These are phyloP conservation scores for Lycopodina hypogea DNA, from an alignment of 37 sponge, comb jelly and placozoan species.

Conservation along the genomic window DNA sequence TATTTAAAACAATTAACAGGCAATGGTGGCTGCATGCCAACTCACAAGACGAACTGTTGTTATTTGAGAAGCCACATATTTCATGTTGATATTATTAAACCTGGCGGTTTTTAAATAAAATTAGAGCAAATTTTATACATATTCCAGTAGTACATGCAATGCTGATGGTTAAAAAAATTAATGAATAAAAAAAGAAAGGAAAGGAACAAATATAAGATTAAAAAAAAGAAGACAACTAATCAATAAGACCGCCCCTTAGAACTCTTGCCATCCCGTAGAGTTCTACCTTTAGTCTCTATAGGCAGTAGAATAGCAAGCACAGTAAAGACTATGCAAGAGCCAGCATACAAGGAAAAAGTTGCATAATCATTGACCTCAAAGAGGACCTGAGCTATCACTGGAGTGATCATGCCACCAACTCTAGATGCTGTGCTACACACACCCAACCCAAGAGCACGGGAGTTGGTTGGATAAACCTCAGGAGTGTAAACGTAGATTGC, in stretches of 20 bases:
- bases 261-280: conserved; percentile 12
- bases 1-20: too few relatives aligned
- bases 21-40: too few relatives aligned
- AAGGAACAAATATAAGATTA: too few relatives aligned
- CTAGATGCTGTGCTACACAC: conserved; percentile 47
- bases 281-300: conserved; percentile 78
- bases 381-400: conserved; percentile 67
- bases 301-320: conserved; percentile 53
- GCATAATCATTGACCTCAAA: conserved; percentile 35
- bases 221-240: too few relatives aligned
- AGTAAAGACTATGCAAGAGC: conserved; percentile 8
- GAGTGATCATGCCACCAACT: conserved; percentile 69
- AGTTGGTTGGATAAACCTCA: conserved; percentile 72
- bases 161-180: too few relatives aligned
- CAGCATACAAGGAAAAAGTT: conserved; percentile 49
- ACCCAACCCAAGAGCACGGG: conserved; percentile 61
- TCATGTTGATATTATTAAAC: too few relatives aligned
- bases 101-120: too few relatives aligned
- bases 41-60: too few relatives aligned
- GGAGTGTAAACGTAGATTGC: conserved; percentile 81
- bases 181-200: too few relatives aligned
- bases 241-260: not conserved
- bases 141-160: too few relatives aligned
- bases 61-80: too few relatives aligned
- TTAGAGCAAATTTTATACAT: too few relatives aligned